Base-by-base conservation (phyloP, 2,888 invertebrate species). In the Dasysyrphus tricinctus region DNA sequence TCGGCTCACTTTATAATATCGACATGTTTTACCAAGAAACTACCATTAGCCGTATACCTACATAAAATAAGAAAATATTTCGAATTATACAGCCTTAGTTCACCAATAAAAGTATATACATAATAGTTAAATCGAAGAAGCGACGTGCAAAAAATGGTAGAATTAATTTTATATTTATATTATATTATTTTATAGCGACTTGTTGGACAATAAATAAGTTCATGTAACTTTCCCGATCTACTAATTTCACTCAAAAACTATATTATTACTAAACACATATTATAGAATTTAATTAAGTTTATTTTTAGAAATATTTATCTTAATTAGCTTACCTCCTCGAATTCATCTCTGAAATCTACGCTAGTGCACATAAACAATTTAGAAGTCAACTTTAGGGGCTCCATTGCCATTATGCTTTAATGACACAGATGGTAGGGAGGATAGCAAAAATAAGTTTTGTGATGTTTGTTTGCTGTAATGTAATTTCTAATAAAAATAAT, bases 271-370 rank as follows among this genome's bases (percentile, higher is more conserved):
- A 14, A 59, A 39, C 7, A 61, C 4, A 61, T 42, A 42, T 24
- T 24, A 24, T 11, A 42, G n/a, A 61, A 24, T 14, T 19, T 12
- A 59, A 59, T 19, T 14, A 24, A 42, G 5, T 42, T 61, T 61
- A 42, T 61, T 61, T 61, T 61, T 61, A 61, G 39, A 39, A 37
- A 34, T 8, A 56, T 54, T 29, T n/a, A 44, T 67, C 32, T 49
- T 34, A 59, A 14, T 59, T 4, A 24, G 39, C 69, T 69, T 69
- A 97, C 97, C 97, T 97, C 97, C 93, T 97, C 97, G 93, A 96
- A 94, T 93, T 97, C 97, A 94, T 97, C 97, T 95, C 96, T 96
- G 94, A 95, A 95, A 94, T 97, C 97, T 93, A 97, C 96, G 92
- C 95, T 94, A 92, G 96, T 95, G 93, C 95, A 96, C 94, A 95